phyloP scores from a whole-genome alignment of 2,888 invertebrate genomes.

The Drosophila picticornis region DNA sequence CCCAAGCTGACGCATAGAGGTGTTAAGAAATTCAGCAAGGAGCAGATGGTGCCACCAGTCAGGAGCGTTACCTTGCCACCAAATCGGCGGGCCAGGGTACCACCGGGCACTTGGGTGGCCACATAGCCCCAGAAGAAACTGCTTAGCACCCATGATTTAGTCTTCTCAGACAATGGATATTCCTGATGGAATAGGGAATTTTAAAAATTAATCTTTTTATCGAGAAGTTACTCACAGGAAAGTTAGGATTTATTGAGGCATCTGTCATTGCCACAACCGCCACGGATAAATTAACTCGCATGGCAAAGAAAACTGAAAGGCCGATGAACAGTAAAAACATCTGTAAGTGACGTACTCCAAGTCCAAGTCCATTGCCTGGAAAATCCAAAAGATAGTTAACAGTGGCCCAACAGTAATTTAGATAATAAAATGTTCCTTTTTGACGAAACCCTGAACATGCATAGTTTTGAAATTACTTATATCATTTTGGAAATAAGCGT shows the following conservation, averaged over 20 bases:
- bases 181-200: slow-evolving; percentile 83
- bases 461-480: too few species aligned
- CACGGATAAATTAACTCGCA: slow-evolving; percentile 90
- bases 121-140: slow-evolving; percentile 91
- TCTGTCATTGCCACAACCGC: slow-evolving; percentile 91
- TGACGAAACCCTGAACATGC: neutral
- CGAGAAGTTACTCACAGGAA: slow-evolving; percentile 70
- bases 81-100: slow-evolving; percentile 89
- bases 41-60: slow-evolving; percentile 87
- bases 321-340: slow-evolving; percentile 87
- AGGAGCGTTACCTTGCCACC: slow-evolving; percentile 89
- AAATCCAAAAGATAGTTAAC: neutral
- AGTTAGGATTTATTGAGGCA: slow-evolving; percentile 73
- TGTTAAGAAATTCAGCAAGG: slow-evolving; percentile 88
- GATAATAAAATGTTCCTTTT: neutral
- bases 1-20: slow-evolving; percentile 89
- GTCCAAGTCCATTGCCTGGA: slow-evolving; percentile 51
- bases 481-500: neutral
- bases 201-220: neutral
- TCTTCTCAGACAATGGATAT: slow-evolving; percentile 87
- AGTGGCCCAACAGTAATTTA: neutral
- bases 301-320: slow-evolving; percentile 88
- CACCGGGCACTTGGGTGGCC: slow-evolving; percentile 88
- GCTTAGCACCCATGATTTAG: slow-evolving; percentile 87
- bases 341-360: slow-evolving; percentile 88